Evolutionary conservation across 1,140 invertebrate species (phyloP), one percentile per base, ranked within the genome.

Genomic region (Armadillidium nasatum): DNA sequence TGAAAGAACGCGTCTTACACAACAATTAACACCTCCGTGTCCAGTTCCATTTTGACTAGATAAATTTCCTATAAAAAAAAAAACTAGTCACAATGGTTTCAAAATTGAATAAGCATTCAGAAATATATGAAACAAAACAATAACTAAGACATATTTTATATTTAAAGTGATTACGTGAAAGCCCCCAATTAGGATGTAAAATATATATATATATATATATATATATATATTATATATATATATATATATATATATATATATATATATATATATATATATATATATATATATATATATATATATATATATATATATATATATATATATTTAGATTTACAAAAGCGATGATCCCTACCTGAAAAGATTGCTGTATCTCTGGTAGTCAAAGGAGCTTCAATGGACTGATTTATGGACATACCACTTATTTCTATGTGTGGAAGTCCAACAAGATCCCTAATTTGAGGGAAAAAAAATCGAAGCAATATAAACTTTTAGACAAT

Each of bases 311-410:
- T n/a, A n/a, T n/a, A n/a, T n/a, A n/a, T n/a, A n/a, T n/a, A 33
- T 33, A 3, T 33, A 3, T 33, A 3, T 33, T 33, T 3, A 33
- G 2, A 33, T 33, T 33, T 33, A 33, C 33, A 33, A 33, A 33
- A 33, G 33, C 33, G 33, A 33, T 33, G 33, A 33, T 33, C 2
- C 33, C 2, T 60, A 60, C 50, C 50, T 54, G 91, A 90, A 80
- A 95, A 85, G 0, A 90, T 91, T 70, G 92, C 88, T 10, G 93
- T 95, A 82, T 98, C 92, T 81, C 90, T 90, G 71, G 89, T 83
- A 0, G 94, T 96, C 10, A 98, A 86, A 0, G 95, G 96, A 68
- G 93, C 92, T 85, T 98, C 95, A 69, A 98, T 94, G 0, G 94
- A 95, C 83, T 97, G 95, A 44, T 90, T 89, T 82, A 98, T 91